Evolutionary conservation across 2,888 invertebrate species (phyloP).

Genomic region (Hipparchia semele): DNA sequence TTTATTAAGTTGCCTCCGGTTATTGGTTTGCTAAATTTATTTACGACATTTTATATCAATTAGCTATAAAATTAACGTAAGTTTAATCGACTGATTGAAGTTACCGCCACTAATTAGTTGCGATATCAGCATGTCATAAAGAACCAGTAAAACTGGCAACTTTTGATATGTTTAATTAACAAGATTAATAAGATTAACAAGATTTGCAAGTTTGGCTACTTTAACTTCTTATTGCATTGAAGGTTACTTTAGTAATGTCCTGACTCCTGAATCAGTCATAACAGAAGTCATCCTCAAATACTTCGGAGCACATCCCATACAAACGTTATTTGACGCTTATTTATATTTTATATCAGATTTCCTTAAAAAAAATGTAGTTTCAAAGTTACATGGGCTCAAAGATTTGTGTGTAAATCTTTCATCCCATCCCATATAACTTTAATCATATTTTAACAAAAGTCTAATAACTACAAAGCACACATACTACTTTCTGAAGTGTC

Average conservation of each 20-base stretch:
- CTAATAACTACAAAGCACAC: too few relatives aligned
- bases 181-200: neutral
- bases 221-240: neutral
- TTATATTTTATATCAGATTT: neutral
- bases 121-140: constrained; percentile 5
- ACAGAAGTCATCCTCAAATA: too few relatives aligned
- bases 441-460: too few relatives aligned
- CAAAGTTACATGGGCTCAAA: neutral
- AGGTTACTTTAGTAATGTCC: neutral
- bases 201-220: neutral
- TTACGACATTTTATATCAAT: constrained; percentile 28
- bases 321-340: too few relatives aligned
- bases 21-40: constrained; percentile 20
- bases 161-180: neutral
- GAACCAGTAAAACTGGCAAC: neutral
- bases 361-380: neutral
- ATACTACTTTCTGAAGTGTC: too few relatives aligned
- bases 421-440: too few relatives aligned
- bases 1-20: constrained; percentile 32
- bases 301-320: too few relatives aligned
- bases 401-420: too few relatives aligned
- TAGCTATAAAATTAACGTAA: constrained; percentile 25
- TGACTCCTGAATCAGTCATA: neutral
- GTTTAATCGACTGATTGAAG: neutral
- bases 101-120: constrained; percentile 5